Percentiles rank a stretch among this genome's conserved stretches.
Evolutionary conservation across 2,888 invertebrate genomes (phyloP).

Genomic region (Syritta pipiens): DNA sequence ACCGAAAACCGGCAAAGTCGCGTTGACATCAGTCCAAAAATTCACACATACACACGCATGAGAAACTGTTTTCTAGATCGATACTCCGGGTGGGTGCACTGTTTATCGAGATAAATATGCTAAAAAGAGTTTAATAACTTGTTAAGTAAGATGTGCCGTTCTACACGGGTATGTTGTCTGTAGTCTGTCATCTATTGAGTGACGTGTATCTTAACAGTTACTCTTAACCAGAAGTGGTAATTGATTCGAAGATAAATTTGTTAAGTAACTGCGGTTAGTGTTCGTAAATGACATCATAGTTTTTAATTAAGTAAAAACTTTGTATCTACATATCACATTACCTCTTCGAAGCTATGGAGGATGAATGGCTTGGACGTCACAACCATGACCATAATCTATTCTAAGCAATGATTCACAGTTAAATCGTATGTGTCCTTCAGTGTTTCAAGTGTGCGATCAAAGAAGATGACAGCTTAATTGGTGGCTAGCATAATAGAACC

Average conservation of each 20-base stretch:
- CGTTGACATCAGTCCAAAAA: background rate
- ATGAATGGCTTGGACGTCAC: conserved; percentile 24
- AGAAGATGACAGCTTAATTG: conserved; percentile 57
- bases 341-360: conserved; percentile 21
- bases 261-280: conserved; percentile 32
- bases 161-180: conserved; percentile 1
- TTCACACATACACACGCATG: background rate
- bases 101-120: conserved; percentile 9
- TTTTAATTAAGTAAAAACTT: conserved; percentile 20
- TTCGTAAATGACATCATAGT: conserved; percentile 42
- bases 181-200: background rate
- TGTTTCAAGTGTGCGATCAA: conserved; percentile 1
- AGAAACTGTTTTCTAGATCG: too few relatives aligned
- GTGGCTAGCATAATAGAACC: conserved; percentile 29
- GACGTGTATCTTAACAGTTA: background rate
- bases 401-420: conserved; percentile 37
- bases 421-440: conserved; percentile 52
- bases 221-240: conserved; percentile 42
- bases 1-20: conserved; percentile 8
- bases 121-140: conserved; percentile 31
- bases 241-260: conserved; percentile 27
- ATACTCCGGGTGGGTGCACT: background rate
- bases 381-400: conserved; percentile 46
- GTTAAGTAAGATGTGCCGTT: background rate
- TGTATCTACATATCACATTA: background rate